A percentile compares a stretch with the other conserved stretches of the same genome.
Conservation (phyloP, 2,888 invertebrate genomes). For the Pristionchus fissidentatus region DNA sequence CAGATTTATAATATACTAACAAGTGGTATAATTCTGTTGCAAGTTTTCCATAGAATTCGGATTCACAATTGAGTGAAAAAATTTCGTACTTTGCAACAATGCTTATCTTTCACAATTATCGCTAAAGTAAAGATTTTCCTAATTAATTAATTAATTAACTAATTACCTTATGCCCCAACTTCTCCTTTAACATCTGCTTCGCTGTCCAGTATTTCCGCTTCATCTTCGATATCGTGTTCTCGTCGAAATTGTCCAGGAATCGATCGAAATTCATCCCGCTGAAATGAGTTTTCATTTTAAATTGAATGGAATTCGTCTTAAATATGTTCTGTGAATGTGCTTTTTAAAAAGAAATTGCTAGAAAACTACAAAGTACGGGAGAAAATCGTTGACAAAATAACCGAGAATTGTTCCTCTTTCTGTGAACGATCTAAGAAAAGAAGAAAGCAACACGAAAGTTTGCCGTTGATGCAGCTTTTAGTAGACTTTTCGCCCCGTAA, state of each 20-base stretch:
- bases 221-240: conserved; percentile 78
- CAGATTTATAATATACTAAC: no score
- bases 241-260: conserved; percentile 65
- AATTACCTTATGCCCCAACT: conserved; percentile 67
- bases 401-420: neutral
- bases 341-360: neutral
- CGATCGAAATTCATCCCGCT: conserved; percentile 73
- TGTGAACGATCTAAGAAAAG: neutral
- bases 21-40: no score
- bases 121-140: no score
- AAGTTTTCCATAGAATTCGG: no score
- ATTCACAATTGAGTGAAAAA: no score
- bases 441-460: no score
- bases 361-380: neutral
- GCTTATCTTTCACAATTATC: no score
- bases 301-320: neutral
- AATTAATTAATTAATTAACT: no score
- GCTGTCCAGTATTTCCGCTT: conserved; percentile 98
- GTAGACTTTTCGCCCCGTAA: no score
- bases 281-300: neutral
- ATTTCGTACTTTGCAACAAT: no score
- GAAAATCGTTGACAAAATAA: neutral
- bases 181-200: conserved; percentile 84
- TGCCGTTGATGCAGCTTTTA: no score
- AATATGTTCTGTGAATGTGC: neutral